Evolutionary conservation across 2,888 invertebrate genomes (phyloP).

Genomic region (Ferdinandea cuprea): DNA sequence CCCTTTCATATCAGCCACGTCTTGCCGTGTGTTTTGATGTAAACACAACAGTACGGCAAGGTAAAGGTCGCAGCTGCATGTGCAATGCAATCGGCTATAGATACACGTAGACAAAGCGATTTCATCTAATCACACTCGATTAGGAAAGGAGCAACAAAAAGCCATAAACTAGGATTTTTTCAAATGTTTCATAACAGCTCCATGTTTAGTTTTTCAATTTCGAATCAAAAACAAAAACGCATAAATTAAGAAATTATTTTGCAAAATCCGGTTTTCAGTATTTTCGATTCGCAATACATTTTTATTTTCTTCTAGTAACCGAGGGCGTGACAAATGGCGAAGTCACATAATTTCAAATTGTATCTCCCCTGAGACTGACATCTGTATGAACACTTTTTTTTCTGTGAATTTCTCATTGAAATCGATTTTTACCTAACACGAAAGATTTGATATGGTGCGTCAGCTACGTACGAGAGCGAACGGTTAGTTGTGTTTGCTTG

Average conservation of each 20-base stretch:
- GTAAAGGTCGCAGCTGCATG: conserved; percentile 34
- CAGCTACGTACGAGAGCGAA: background rate
- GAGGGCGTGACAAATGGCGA: conserved; percentile 39
- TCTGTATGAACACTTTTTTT: background rate
- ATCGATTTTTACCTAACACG: background rate
- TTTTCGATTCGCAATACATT: conserved; percentile 16
- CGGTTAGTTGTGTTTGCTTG: background rate
- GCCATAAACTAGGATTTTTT: background rate
- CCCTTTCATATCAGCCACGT: background rate
- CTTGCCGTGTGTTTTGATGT: conserved; percentile 10
- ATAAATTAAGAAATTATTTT: background rate
- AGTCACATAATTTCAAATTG: conserved; percentile 28
- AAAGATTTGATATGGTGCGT: conserved; percentile 4
- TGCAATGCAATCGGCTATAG: conserved; percentile 19
- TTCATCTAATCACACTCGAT: conserved; percentile 14
- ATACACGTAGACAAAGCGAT: background rate
- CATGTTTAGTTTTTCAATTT: background rate
- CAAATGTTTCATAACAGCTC: background rate
- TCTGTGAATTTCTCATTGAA: background rate
- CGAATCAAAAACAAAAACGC: background rate
- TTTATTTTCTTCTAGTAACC: conserved; percentile 2
- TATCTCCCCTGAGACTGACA: background rate
- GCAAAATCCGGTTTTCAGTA: conserved; percentile 23
- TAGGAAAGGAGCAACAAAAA: background rate
- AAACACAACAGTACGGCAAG: conserved; percentile 27